These are phyloP conservation scores for Nothura maculosa DNA, from an alignment of 2,797 vertebrate genomes.

Conservation along the genomic window DNA sequence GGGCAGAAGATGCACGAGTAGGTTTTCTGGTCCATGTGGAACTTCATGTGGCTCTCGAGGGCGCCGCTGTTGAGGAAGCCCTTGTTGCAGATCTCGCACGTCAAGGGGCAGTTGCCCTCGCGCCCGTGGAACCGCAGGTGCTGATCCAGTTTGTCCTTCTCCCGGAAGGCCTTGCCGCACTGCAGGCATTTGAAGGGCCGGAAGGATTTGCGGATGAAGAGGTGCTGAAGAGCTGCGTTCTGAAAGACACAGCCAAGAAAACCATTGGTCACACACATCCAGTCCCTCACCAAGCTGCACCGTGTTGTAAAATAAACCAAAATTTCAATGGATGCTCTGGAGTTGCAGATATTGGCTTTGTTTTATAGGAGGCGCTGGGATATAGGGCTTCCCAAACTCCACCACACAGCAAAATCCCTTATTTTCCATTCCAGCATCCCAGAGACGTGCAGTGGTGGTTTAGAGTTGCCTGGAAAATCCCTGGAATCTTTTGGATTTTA, in stretches of 20 bases:
- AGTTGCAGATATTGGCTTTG: not conserved
- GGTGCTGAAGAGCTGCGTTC: conserved; percentile 97
- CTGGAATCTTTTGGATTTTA: not conserved
- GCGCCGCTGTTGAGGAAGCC: conserved; percentile 91
- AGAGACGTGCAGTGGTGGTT: conserved; percentile 20
- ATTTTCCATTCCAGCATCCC: not conserved
- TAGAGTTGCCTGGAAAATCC: not conserved
- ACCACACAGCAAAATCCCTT: not conserved
- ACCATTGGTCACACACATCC: rapidly evolving
- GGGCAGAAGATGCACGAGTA: conserved; percentile 96
- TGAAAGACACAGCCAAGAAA: conserved; percentile 73
- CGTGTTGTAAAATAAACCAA: not conserved
- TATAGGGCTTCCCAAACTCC: not conserved
- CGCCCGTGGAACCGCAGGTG: conserved; percentile 94
- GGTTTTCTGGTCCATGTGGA: conserved; percentile 94
- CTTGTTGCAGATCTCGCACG: conserved; percentile 96
- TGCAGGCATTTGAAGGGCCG: conserved; percentile 96
- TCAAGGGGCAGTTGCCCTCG: conserved; percentile 89
- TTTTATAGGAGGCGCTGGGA: not conserved
- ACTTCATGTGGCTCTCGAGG: conserved; percentile 93
- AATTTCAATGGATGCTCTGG: not conserved
- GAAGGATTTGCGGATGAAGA: conserved; percentile 97
- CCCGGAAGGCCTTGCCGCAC: conserved; percentile 96
- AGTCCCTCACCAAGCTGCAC: not conserved
- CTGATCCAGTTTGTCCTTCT: conserved; percentile 97